Base-by-base conservation (phyloP, 1,140 invertebrate genomes). In the Elymnias hypermnestra region DNA sequence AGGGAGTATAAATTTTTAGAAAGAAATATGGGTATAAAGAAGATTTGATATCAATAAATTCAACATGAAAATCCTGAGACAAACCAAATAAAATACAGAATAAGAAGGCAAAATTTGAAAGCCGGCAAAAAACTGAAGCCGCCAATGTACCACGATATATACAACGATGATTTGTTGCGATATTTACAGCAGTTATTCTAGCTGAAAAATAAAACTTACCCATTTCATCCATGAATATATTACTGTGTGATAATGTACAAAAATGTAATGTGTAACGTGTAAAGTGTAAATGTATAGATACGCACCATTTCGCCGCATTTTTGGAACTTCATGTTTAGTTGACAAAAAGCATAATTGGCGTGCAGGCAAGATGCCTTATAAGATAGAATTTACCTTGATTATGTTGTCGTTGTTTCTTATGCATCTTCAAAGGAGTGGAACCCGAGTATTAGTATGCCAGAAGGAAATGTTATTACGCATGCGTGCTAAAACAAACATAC, bases 391-490 rank as follows among this genome's bases (percentile, higher is more conserved):
- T 78, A 79, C 82, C 74, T 82, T 64, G 53, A 59, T 66, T 61
- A 68, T 62, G 58, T 64, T 36, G 60, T 40, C 35, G 53, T 41
- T 47, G 41, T 23, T 35, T 31, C 61, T 62, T 72, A 83, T 63
- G n/a, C n/a, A 63, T 60, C 75, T 65, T 61, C 63, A 66, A 57
- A 65, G 71, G 49, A 71, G 56, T 56, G 65, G 57, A 60, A 61
- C 51, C 77, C 79, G 73, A 72, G 21, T 69, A 83, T 85, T 85
- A 85, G 82, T 85, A 85, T 85, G 82, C 82, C 82, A 85, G 82
- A 83, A 83, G 82, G 82, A 68, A 83, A 85, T 73, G 77, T 85
- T 85, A 85, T 85, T 83, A 83, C 76, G 82, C 82, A 85, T 85
- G 79, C 82, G 82, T 60, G 65, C 82, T 85, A 85, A 74, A 85